Base-by-base conservation (phyloP, 2,797 vertebrate species). In the Propithecus deckenii region DNA sequence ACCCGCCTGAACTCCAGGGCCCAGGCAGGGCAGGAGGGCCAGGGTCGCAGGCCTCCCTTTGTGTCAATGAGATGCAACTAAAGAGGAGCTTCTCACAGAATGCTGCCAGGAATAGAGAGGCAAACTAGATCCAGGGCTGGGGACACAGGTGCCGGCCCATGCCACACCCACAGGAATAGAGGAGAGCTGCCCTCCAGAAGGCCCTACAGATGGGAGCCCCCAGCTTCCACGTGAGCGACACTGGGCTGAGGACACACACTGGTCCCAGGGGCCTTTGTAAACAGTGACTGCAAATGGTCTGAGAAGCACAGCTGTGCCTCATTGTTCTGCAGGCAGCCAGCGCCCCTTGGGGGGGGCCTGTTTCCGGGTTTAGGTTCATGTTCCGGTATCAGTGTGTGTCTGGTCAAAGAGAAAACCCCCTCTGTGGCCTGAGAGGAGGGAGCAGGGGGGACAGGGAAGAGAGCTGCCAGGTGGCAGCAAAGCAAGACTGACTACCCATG, bases 161-260 rank as follows among this genome's bases (percentile, higher is more conserved):
- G 0, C 71, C 7, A 2, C 0, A 18, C 1, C 55, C 59, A 25
- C 15, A 8, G 71, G 65, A 8, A 7, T 1, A 2, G 43, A 38
- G 55, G 30, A 35, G 12, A 6, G 81, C 78, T 52, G n/a, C 17
- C 43, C 65, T 50, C 71, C n/a, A 14, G 22, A 35, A 59, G 35
- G 35, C 15, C 30, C 30, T 11, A 28, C 0, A 2, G 18, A 17
- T 0, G n/a, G 30, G 13, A 38, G 63, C 41, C 9, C 46, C 1
- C 41, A 3, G 41, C 25, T 13, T 28, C 55, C 17, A 0, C 0
- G 6, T 23, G 57, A 23, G 69, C 38, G 52, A 78, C 69, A 11
- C 76, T 0, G 8, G 85, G 59, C 69, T 20, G 18, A 10, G 50
- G 76, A 55, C 28, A 52, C 78, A 67, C 13, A 41, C 0, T 25